Evolutionary conservation across 2,888 invertebrate genomes (phyloP).

Genomic region (Phyto melanocephala): DNA sequence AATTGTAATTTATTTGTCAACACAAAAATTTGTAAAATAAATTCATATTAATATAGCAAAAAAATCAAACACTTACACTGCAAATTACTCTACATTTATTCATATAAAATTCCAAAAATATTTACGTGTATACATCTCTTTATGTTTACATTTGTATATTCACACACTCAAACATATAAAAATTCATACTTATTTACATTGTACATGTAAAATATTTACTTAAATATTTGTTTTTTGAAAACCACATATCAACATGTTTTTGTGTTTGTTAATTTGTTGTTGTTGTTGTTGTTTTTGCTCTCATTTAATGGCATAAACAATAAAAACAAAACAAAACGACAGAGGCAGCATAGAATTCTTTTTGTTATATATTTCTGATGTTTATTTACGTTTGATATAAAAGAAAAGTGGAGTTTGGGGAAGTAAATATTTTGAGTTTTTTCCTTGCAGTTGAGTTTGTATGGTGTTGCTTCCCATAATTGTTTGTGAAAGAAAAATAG

Average conservation of each 20-base stretch:
- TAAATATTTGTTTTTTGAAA: neutral
- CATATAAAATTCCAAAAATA: neutral
- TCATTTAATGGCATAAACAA: slow-evolving; percentile 11
- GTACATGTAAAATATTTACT: neutral
- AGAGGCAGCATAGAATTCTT: slow-evolving; percentile 10
- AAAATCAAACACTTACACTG: neutral
- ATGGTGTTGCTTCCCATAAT: neutral
- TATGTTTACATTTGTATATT: neutral
- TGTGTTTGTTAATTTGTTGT: too few relatives aligned
- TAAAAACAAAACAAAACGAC: neutral
- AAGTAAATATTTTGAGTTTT: neutral
- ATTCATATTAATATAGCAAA: neutral
- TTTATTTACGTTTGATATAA: slow-evolving; percentile 34
- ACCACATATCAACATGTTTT: neutral
- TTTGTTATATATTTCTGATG: slow-evolving; percentile 47
- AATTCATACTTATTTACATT: neutral
- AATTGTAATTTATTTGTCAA: too few relatives aligned
- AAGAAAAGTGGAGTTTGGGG: neutral
- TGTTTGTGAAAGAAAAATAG: too few relatives aligned
- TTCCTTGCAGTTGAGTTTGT: too few relatives aligned
- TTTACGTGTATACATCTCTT: neutral
- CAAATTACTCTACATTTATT: neutral
- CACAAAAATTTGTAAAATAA: neutral
- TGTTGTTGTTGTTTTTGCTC: neutral
- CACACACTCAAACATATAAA: neutral